Percentiles rank a stretch among this genome's conserved stretches.
Conservation (phyloP, 2,113 vertebrate species). For the Hemiscyllium ocellatum region DNA sequence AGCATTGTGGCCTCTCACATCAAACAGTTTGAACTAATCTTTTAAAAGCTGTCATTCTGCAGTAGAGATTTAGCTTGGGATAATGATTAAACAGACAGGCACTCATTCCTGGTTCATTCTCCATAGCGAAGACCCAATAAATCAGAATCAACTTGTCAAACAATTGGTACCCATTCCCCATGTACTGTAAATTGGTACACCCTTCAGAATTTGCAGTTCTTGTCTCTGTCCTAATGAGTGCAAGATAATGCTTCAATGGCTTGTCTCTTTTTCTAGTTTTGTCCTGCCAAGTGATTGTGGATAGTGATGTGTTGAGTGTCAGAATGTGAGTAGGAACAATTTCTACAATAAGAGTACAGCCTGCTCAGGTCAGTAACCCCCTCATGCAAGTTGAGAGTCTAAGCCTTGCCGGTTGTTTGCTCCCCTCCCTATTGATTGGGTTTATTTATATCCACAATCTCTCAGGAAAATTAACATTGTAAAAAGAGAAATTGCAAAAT, state of each 20-base stretch:
- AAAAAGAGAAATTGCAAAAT: not conserved
- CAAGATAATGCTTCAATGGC: too few species aligned
- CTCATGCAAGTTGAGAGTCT: not conserved
- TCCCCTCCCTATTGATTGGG: not conserved
- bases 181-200: too few species aligned
- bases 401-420: not conserved
- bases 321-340: not conserved
- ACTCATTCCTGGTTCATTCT: too few species aligned
- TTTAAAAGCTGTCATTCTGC: not conserved
- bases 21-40: not conserved
- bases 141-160: too few species aligned
- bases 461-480: not conserved
- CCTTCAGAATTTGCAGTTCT: too few species aligned
- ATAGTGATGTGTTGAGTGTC: not conserved
- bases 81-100: too few species aligned
- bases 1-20: not conserved
- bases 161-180: too few species aligned
- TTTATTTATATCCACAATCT: not conserved
- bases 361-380: not conserved
- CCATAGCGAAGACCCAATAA: too few species aligned
- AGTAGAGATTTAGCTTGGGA: not conserved
- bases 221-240: too few species aligned
- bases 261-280: too few species aligned
- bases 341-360: not conserved
- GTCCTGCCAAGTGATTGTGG: too few species aligned